Conservation (phyloP, 2,113 vertebrate species). For the Sebastes schlegelii region DNA sequence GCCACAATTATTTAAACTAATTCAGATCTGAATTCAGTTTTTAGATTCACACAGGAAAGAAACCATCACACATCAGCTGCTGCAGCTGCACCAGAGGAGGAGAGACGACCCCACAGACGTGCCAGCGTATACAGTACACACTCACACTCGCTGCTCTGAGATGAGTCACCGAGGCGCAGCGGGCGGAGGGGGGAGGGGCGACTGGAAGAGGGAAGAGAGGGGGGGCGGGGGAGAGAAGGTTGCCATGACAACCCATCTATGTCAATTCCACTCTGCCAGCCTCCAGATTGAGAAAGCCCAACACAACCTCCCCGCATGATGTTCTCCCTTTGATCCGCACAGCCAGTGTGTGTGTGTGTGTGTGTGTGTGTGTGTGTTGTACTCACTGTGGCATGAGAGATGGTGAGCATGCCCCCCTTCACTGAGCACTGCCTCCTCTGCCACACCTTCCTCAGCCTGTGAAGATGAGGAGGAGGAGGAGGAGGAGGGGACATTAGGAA, state of each 20-base stretch:
- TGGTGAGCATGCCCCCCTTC: conserved; percentile 87
- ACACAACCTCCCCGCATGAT: conserved; percentile 45
- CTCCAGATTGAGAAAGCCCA: conserved; percentile 63
- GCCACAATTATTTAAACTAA: conserved; percentile 21
- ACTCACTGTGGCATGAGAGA: conserved; percentile 87
- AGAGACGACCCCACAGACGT: conserved; percentile 23
- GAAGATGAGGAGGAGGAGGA: neutral
- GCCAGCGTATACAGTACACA: conserved; percentile 48
- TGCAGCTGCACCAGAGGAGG: conserved; percentile 31
- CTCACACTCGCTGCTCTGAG: conserved; percentile 45
- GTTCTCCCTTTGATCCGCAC: conserved; percentile 58
- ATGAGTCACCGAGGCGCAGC: conserved; percentile 77
- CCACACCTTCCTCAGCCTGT: conserved; percentile 87
- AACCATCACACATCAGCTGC: neutral
- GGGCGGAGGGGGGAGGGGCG: conserved; percentile 31
- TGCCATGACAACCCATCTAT: conserved; percentile 80
- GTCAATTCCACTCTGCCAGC: conserved; percentile 68
- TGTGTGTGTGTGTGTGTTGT: conserved; percentile 15
- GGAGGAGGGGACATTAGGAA: conserved; percentile 19
- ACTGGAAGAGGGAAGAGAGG: neutral
- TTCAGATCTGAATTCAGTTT: neutral
- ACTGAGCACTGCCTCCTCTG: conserved; percentile 88
- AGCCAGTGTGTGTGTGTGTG: conserved; percentile 18
- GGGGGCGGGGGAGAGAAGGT: conserved; percentile 33
- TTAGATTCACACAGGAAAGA: neutral